These are phyloP conservation scores for Lithophane socia DNA, from an alignment of 2,888 invertebrate species.

Conservation along the genomic window DNA sequence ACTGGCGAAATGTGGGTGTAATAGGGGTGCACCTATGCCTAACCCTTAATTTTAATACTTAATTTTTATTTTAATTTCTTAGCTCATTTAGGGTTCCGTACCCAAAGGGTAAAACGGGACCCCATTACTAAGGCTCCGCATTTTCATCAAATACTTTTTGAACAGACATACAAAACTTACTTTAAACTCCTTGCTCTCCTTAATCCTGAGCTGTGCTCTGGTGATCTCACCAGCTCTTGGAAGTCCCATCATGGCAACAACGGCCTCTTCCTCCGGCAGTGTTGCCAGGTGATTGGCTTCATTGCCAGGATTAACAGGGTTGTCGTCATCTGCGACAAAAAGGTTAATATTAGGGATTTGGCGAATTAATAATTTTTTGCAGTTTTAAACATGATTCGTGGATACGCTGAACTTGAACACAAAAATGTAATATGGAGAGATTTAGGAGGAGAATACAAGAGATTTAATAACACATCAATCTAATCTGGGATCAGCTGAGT, in stretches of 20 bases:
- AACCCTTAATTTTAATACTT: too few species aligned
- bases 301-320: slow-evolving; percentile 74
- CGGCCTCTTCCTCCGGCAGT: slow-evolving; percentile 93
- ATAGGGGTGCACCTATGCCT: too few species aligned
- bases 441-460: neutral
- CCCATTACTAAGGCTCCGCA: too few species aligned
- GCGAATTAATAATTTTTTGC: neutral
- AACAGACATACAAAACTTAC: slow-evolving; percentile 84
- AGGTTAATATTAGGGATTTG: neutral
- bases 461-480: neutral
- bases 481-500: neutral
- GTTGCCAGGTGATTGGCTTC: slow-evolving; percentile 87
- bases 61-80: too few species aligned
- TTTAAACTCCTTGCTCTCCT: slow-evolving; percentile 99
- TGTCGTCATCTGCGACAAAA: slow-evolving; percentile 79
- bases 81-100: too few species aligned
- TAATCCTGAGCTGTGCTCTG: slow-evolving; percentile 96
- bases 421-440: neutral
- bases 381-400: neutral
- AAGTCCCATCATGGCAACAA: slow-evolving; percentile 96
- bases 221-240: slow-evolving; percentile 97
- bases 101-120: too few species aligned
- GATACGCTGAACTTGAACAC: neutral
- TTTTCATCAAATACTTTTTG: neutral
- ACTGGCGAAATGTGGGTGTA: too few species aligned